These are phyloP conservation scores for Brachyhypopomus occidentalis DNA, from an alignment of 2,113 vertebrate genomes.

Conservation along the genomic window DNA sequence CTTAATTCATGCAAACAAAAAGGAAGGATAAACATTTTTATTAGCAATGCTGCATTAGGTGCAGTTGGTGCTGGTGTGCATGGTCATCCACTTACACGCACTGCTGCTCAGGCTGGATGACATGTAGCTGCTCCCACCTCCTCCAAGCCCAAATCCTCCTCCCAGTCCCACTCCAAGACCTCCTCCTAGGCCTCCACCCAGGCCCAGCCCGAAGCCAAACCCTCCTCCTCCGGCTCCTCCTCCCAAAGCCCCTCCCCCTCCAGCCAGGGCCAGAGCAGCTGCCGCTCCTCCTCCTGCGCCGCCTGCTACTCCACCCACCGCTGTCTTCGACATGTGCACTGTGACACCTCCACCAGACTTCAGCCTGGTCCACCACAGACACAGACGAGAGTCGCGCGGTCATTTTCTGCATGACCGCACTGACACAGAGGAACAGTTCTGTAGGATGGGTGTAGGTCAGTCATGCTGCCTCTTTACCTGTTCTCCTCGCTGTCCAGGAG, in stretches of 20 bases:
- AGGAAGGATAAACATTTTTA: not conserved
- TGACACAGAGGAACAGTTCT: not conserved
- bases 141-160: constrained; percentile 45
- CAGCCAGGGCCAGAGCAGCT: constrained; percentile 39
- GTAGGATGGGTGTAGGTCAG: too few relatives aligned
- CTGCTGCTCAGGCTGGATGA: constrained; percentile 65
- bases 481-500: constrained; percentile 61
- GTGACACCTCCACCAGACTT: constrained; percentile 66
- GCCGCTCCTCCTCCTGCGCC: constrained; percentile 48
- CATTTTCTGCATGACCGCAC: not conserved
- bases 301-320: constrained; percentile 44
- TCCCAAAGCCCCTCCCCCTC: constrained; percentile 41
- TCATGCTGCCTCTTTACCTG: constrained; percentile 36
- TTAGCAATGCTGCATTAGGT: not conserved
- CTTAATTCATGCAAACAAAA: not conserved
- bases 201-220: constrained; percentile 37
- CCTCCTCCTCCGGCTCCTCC: constrained; percentile 45
- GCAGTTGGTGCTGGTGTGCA: not conserved
- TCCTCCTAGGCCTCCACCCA: constrained; percentile 50
- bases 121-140: constrained; percentile 52
- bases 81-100: constrained; percentile 53
- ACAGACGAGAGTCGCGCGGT: not conserved
- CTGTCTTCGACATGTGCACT: constrained; percentile 64
- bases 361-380: constrained; percentile 52
- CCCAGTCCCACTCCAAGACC: constrained; percentile 47